Base-by-base conservation (phyloP, 2,797 vertebrate species). In the Pampus argenteus region DNA sequence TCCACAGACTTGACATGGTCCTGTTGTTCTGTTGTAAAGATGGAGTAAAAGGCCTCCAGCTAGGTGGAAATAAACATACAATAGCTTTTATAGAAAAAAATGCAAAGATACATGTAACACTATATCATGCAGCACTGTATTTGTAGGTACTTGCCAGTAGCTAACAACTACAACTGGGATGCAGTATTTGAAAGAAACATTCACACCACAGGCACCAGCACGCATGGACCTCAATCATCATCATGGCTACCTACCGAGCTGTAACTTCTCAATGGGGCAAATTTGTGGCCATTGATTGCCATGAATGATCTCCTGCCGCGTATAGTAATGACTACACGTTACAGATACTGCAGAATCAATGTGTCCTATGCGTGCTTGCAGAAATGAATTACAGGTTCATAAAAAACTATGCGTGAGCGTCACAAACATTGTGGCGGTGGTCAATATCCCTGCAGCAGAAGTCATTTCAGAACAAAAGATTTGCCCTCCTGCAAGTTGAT, bases 1-100 rank as follows among this genome's bases (percentile, higher is more conserved):
- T 99, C 98, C 70, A 99, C 97, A 0, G 98, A 98, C 86, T 99
- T 99, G 82, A 99, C 98, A 0, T 99, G 98, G 90, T 99, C 98
- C 89, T 99, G 98, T 88, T 99, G 98, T 86, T 99, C 98, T 0
- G 98, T 99, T 71, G 98, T 99, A 86, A 99, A 97, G 93, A 99
- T 99, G 87, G 97, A 97, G 88, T 99, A 99, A 91, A 99, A 99
- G 0, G 97, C 97, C 84, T 99, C 98, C 83, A 99, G 95, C 98
- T 99, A 89, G 47, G 84, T n/a, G 60, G 59, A 51, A 55, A 74
- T 45, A 85, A 75, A 73, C 34, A 66, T 48, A 83, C 50, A 84
- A 72, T 2, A 63, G 55, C 50, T 29, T 66, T 47, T 78, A 68
- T 79, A 76, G 23, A 18, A 68, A 66, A 71, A n/a, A n/a, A n/a